Evolutionary conservation across 2,797 vertebrate species (phyloP).

Genomic region (Alfaro cultratus): DNA sequence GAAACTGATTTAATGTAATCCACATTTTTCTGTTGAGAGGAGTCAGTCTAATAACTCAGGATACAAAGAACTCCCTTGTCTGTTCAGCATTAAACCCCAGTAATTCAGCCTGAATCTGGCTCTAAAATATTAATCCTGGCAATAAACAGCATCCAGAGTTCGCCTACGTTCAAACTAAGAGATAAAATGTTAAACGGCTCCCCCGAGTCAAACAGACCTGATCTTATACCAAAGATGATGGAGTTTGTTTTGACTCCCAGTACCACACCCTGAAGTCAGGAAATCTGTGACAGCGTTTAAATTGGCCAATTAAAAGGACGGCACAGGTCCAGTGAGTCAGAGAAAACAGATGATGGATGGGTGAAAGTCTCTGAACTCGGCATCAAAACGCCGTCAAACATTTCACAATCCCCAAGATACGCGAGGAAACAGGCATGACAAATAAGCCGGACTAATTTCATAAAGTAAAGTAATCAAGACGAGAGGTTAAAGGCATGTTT

Average conservation of each 20-base stretch:
- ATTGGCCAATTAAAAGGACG: background rate
- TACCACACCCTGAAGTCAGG: constrained; percentile 17
- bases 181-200: constrained; percentile 32
- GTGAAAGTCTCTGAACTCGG: background rate
- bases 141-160: constrained; percentile 16
- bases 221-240: constrained; percentile 21
- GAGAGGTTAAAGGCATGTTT: background rate
- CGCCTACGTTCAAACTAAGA: constrained; percentile 32
- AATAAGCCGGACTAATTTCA: background rate
- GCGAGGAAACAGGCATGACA: background rate
- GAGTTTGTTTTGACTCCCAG: constrained; percentile 26
- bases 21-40: background rate
- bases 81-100: constrained; percentile 36
- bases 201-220: constrained; percentile 19
- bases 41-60: constrained; percentile 1
- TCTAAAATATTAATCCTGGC: constrained; percentile 31
- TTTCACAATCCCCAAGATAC: background rate
- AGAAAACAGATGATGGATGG: background rate
- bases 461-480: constrained; percentile 2
- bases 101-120: constrained; percentile 49
- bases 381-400: background rate
- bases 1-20: background rate
- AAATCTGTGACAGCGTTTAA: constrained; percentile 22
- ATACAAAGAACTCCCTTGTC: constrained; percentile 8
- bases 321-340: background rate